Conservation (phyloP, 2,113 vertebrate species). For the Pyrgilauda ruficollis region DNA sequence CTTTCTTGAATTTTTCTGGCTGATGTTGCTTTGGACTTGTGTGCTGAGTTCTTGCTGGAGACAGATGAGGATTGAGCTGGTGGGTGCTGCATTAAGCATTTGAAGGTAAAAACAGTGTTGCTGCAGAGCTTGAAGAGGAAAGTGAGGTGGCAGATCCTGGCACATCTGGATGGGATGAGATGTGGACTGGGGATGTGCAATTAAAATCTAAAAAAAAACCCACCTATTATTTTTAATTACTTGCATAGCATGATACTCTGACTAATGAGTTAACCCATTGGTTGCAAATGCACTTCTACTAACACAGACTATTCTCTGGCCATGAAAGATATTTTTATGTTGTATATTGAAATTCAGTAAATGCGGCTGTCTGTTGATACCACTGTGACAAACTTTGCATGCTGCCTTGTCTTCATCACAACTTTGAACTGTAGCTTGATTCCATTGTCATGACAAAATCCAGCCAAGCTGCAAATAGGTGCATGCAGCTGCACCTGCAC, state of each 20-base stretch:
- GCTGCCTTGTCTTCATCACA: neutral
- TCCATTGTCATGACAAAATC: neutral
- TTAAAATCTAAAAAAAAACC: neutral
- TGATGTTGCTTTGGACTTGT: neutral
- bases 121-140: neutral
- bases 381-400: neutral
- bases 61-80: neutral
- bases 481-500: neutral
- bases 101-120: neutral
- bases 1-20: neutral
- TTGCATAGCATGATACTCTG: neutral
- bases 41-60: neutral
- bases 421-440: neutral
- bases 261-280: neutral
- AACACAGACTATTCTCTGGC: neutral
- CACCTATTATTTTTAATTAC: neutral
- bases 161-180: neutral
- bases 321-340: neutral
- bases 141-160: neutral
- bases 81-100: neutral
- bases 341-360: neutral
- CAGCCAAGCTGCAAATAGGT: neutral
- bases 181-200: neutral
- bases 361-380: fast-evolving
- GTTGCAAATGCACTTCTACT: neutral